Base-by-base conservation (phyloP, 2,888 invertebrate species). In the Atethmia centrago region DNA sequence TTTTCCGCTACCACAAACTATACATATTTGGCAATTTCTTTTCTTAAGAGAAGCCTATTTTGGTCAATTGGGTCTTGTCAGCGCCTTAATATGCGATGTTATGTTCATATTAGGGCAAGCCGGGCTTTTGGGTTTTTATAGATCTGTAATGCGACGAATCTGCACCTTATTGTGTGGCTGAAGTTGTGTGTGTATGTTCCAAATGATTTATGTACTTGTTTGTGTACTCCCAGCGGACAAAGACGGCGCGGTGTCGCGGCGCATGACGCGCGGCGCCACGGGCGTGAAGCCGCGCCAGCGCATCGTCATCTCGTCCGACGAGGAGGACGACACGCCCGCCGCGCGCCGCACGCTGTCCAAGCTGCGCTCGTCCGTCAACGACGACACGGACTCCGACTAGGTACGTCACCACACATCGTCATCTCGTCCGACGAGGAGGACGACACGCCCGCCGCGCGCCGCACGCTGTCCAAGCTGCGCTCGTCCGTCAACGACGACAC, bases 261-360 rank as follows among this genome's bases (percentile, higher is more conserved):
- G 96, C 14, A 94, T 96, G 95, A 96, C 96, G 83, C 95, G 96
- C 88, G 96, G 96, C 87, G 95, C 95, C 85, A 96, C 96, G 56
- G 96, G 96, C 88, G 95, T 94, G 67, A 95, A 95, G 93, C 96
- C 96, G 88, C 95, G 96, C 0, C 96, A 96, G 81, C 95, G 96
- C 88, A 96, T 96, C 91, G 96, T 96, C 10, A 96, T 96, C 90
- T 96, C 96, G 25, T 95, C 95, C 3, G 96, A 96, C 93, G 96
- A 96, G 91, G 96, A 96, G 93, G 96, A 96, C 92, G 95, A 93
- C 93, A 95, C 95, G 92, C 96, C 95, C 42, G 94, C 94, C 87
- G 94, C 95, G 82, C 88, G 96, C 19, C 94, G 96, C 87, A 93
- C 94, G 88, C 94, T 96, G 79, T 94, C 94, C 93, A 95, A 95